Evolutionary conservation across 2,797 vertebrate genomes (phyloP).

Genomic region (Galagoides demidoff): DNA sequence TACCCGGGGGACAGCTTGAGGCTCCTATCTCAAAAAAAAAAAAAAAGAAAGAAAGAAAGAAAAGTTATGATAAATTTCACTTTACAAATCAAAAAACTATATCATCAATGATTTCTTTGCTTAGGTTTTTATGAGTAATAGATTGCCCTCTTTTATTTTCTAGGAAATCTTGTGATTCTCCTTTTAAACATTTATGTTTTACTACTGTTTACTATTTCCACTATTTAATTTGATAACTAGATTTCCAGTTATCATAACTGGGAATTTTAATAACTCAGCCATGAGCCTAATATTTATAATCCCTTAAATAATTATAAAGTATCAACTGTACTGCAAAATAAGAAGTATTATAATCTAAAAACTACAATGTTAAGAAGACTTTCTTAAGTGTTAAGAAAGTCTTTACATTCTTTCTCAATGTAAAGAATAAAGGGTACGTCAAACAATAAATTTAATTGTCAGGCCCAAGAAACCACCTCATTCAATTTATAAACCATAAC

Average conservation of each 20-base stretch:
- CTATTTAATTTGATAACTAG: neutral
- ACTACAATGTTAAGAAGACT: neutral
- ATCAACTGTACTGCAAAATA: neutral
- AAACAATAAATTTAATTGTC: constrained; percentile 42
- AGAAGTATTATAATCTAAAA: constrained; percentile 9
- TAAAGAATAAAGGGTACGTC: neutral
- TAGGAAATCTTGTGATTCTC: constrained; percentile 21
- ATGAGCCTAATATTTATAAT: constrained; percentile 32
- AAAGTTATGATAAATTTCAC: constrained; percentile 40
- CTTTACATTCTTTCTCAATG: too few species aligned
- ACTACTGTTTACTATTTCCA: neutral
- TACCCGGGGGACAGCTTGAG: too few species aligned
- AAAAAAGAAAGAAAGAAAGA: neutral
- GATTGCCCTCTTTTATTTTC: constrained; percentile 35
- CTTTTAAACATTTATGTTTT: constrained; percentile 39
- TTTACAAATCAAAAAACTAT: constrained; percentile 47
- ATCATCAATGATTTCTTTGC: neutral
- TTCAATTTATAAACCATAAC: constrained; percentile 45
- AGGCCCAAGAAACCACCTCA: constrained; percentile 36
- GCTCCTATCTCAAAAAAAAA: too few species aligned
- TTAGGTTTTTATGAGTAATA: neutral
- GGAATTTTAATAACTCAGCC: constrained; percentile 36
- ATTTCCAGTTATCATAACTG: constrained; percentile 11
- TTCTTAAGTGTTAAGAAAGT: too few species aligned
- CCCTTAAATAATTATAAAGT: neutral